Conservation (phyloP, 1,140 invertebrate species). For the Drosophila azteca region DNA sequence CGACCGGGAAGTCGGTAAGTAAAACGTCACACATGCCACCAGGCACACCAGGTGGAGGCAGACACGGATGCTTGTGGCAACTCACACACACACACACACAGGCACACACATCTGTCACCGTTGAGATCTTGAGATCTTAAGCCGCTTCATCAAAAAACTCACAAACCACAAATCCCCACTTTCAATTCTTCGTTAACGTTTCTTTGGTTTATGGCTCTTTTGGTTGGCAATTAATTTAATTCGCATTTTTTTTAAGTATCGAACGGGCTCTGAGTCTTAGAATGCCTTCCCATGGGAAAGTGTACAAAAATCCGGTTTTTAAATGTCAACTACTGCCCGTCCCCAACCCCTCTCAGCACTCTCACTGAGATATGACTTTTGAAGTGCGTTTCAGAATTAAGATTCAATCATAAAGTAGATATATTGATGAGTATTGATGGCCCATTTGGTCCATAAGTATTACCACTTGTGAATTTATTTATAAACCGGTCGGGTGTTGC, state of each 20-base stretch:
- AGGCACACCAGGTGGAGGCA: neutral
- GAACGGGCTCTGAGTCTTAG: conserved; percentile 1
- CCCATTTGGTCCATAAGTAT: too few relatives aligned
- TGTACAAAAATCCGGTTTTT: too few relatives aligned
- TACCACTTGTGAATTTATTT: too few relatives aligned
- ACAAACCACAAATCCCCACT: conserved; percentile 11
- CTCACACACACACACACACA: conserved; percentile 20
- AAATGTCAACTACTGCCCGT: too few relatives aligned
- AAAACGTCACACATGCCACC: conserved; percentile 21
- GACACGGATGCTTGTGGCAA: neutral
- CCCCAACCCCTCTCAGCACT: too few relatives aligned
- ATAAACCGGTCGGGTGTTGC: too few relatives aligned
- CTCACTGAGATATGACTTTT: too few relatives aligned
- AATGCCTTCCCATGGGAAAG: too few relatives aligned
- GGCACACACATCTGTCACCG: conserved; percentile 15
- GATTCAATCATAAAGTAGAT: too few relatives aligned
- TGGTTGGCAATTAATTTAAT: conserved; percentile 26
- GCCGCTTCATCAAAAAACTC: conserved; percentile 7
- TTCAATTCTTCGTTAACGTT: conserved; percentile 24
- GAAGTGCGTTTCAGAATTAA: too few relatives aligned
- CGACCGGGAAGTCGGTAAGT: conserved; percentile 85
- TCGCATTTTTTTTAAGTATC: conserved; percentile 19
- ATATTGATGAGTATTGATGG: too few relatives aligned
- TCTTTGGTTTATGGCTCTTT: conserved; percentile 4
- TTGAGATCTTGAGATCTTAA: neutral